Evolutionary conservation across 2,888 invertebrate species (phyloP), one percentile per base, ranked within the genome.

Genomic region (Lomographa bimaculata): DNA sequence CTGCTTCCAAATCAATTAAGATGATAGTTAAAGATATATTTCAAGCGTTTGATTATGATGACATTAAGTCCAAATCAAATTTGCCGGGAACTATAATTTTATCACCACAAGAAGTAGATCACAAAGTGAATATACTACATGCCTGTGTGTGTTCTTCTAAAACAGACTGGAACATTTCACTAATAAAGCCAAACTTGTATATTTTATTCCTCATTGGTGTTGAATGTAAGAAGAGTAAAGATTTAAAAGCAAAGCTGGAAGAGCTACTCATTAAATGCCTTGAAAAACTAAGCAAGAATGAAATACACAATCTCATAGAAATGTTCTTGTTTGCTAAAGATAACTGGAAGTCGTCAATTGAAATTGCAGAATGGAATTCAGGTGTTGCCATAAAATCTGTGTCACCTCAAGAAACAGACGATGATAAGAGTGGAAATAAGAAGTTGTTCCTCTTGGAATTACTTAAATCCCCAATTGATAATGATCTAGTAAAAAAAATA

Each of bases 161-260:
- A 52, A 40, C 78, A 30, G 60, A 78, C 7, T 73, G 86, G 53
- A 79, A 89, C 5, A 42, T 67, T 20, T 41, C 63, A 25, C 54
- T 85, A 23, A 47, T 91, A 37, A 60, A 55, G 25, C 73, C 83
- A 26, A 81, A 89, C 53, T 47, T 91, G 16, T 69, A 73, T 50
- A 52, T 89, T 9, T 59, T 91, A 16, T 91, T 89, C 57, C 53
- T 71, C 30, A 66, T 91, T 36, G 74, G 79, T 58, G 41, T 67
- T 2, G 74, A 64, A 45, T 83, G 74, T 70, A 75, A 60, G 34
- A 77, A 71, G 53, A 66, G 64, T 57, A 67, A 66, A 33, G 69
- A 72, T 10, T 34, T 79, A 7, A 71, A 71, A 54, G 48, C 41
- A 2, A 87, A 85, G 62, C 35, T 86, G 5, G 81, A 71, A 49